Base-by-base conservation (phyloP, 2,113 vertebrate species). In the Trogon melanurus region DNA sequence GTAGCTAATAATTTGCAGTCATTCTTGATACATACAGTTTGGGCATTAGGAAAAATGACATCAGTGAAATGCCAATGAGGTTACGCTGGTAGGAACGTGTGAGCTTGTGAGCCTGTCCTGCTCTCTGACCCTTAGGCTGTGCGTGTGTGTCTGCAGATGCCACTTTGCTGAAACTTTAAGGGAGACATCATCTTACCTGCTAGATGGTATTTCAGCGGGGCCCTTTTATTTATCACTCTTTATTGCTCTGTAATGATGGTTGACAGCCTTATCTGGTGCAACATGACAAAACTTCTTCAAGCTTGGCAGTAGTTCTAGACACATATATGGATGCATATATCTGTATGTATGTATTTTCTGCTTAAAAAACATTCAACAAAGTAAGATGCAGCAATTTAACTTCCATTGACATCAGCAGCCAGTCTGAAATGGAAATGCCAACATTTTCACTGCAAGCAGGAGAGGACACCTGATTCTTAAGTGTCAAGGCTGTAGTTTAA, bases 191-290 rank as follows among this genome's bases (percentile, higher is more conserved):
- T 88, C 65, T 58, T 84, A 95, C 94, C 91, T 96, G 95, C 92
- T 82, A 91, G 95, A 73, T 96, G 93, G 32, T 76, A 85, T 95
- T 97, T 96, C 92, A 85, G 61, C 69, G 51, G 76, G 41, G 41
- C 21, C n/a, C 70, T 93, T 72, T 80, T 47, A 36, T 72, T 94
- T 93, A 64, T 79, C 88, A 22, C 85, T 81, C 36, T 36, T 61
- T 79, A 50, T 44, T 93, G 69, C 62, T 76, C 61, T 76, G 41
- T 84, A 72, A 78, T 57, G 62, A 27, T 5, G 6, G 48, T 11
- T 94, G 93, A 85, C 93, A 95, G 60, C 87, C 81, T 62, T 76
- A 29, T n/a, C 47, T 69, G 38, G 58, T 85, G 44, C 83, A 53
- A 20, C 1, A 2, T 45, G 56, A 25, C n/a, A 64, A 73, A 94